phyloP scores from a whole-genome alignment of 2,797 vertebrate genomes.

The Leptoclinus maculatus region DNA sequence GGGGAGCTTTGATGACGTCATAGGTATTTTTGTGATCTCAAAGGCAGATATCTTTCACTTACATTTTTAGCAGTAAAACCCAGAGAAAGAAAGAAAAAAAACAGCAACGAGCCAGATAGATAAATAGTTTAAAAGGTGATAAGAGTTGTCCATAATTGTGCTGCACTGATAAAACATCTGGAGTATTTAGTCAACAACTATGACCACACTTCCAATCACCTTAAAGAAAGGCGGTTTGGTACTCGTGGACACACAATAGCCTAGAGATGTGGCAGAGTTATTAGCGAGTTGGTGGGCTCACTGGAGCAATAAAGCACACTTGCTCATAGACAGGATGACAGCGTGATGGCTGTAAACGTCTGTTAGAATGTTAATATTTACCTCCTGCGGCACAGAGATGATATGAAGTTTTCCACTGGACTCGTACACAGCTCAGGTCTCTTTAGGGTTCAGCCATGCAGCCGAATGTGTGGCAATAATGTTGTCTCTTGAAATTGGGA shows the following conservation, averaged over 20 bases:
- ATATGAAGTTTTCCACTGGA: slow-evolving; percentile 71
- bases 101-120: neutral
- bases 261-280: slow-evolving; percentile 42
- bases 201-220: slow-evolving; percentile 9
- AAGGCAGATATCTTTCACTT: neutral
- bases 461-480: slow-evolving; percentile 1
- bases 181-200: slow-evolving; percentile 1
- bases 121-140: no score
- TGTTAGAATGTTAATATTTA: slow-evolving; percentile 81
- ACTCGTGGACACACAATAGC: slow-evolving; percentile 18
- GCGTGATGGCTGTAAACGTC: slow-evolving; percentile 58
- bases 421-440: slow-evolving; percentile 42
- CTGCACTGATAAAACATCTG: neutral
- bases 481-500: neutral
- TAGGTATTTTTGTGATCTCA: slow-evolving; percentile 25
- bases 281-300: slow-evolving; percentile 36
- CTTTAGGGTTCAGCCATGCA: slow-evolving; percentile 21
- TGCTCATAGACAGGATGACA: slow-evolving; percentile 72
- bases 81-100: neutral
- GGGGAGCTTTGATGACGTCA: slow-evolving; percentile 59
- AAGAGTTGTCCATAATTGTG: neutral
- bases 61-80: neutral
- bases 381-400: slow-evolving; percentile 52
- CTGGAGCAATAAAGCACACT: slow-evolving; percentile 67
- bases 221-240: slow-evolving; percentile 26